Conservation (phyloP, 2,113 vertebrate species). For the Beaufortia kweichowensis region DNA sequence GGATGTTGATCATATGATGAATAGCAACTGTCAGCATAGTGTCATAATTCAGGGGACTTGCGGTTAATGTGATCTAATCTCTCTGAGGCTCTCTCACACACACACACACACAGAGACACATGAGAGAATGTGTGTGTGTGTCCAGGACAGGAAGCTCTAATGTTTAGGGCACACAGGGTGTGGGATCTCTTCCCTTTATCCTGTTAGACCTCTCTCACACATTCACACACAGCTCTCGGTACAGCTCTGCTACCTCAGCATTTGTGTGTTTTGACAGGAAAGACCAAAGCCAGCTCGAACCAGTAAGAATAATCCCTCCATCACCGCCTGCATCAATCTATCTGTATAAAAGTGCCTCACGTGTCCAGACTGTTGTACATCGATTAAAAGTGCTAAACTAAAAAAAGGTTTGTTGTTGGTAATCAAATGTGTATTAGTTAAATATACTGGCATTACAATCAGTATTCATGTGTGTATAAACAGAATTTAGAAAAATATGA, state of each 20-base stretch:
- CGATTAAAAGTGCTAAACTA: neutral
- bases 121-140: conserved; percentile 6
- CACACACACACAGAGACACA: conserved; percentile 9
- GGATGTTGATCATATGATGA: conserved; percentile 18
- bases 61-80: neutral
- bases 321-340: conserved; percentile 21
- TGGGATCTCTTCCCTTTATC: conserved; percentile 59
- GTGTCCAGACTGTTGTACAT: neutral
- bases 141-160: conserved; percentile 48
- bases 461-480: neutral
- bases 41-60: neutral
- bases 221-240: conserved; percentile 39
- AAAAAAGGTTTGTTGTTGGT: neutral
- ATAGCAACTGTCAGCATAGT: conserved; percentile 31
- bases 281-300: conserved; percentile 48
- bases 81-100: neutral
- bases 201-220: conserved; percentile 52
- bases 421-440: neutral
- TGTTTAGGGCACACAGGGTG: conserved; percentile 40
- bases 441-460: too few relatives aligned
- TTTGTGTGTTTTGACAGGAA: conserved; percentile 61
- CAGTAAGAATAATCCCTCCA: conserved; percentile 44
- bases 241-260: conserved; percentile 56
- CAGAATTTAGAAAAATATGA: neutral
- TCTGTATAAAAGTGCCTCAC: neutral